Percentiles rank a stretch among this genome's conserved stretches.
phyloP scores from a whole-genome alignment of 2,113 vertebrate species.

The Athene cunicularia region DNA sequence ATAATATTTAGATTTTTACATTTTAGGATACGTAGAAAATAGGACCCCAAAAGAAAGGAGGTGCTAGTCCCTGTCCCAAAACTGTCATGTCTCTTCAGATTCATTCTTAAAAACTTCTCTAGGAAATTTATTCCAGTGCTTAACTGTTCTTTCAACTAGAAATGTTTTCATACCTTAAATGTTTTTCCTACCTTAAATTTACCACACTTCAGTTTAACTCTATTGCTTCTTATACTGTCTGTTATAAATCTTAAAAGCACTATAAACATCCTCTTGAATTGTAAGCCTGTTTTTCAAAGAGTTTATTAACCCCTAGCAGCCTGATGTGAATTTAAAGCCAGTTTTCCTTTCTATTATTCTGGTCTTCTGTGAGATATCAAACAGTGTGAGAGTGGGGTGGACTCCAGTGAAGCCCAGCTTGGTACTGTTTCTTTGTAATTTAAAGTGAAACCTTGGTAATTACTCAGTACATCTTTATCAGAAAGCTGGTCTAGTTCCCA shows the following conservation, averaged over 20 bases:
- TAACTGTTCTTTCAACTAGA: not conserved
- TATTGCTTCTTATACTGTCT: not conserved
- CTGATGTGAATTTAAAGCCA: not conserved
- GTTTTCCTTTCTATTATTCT: not conserved
- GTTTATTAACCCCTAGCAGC: not conserved
- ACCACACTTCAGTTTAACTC: not conserved
- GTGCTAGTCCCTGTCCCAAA: not conserved
- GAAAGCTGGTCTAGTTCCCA: not conserved
- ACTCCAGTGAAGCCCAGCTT: not conserved
- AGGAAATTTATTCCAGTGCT: not conserved
- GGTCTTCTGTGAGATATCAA: not conserved
- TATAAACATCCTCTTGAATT: not conserved
- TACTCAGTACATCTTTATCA: not conserved
- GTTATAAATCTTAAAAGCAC: not conserved
- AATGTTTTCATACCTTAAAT: not conserved
- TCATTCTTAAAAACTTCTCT: not conserved
- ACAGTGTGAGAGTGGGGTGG: fast-evolving
- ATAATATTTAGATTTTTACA: not conserved
- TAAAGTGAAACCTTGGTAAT: not conserved
- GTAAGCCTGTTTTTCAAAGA: not conserved
- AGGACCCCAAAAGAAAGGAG: not conserved
- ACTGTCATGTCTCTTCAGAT: not conserved
- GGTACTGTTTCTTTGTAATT: not conserved
- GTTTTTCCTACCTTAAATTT: not conserved
- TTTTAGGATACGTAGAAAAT: not conserved